These are phyloP conservation scores for Coboldia fuscipes DNA, from an alignment of 1,140 invertebrate species.

Conservation along the genomic window DNA sequence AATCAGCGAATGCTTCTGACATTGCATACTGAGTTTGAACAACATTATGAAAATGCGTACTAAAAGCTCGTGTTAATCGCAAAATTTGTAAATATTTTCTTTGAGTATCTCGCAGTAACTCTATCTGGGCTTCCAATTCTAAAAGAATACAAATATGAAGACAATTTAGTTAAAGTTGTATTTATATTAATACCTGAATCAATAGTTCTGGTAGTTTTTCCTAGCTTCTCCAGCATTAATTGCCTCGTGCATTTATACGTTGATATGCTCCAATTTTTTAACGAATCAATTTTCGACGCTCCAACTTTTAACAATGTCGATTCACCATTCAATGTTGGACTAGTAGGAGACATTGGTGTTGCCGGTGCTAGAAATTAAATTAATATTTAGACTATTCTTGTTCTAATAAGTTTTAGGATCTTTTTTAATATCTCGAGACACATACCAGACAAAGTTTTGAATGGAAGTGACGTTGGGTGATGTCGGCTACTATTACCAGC, in stretches of 20 bases:
- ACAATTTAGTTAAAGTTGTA: neutral
- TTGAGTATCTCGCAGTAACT: slow-evolving; percentile 80
- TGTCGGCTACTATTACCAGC: too few relatives aligned
- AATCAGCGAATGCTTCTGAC: slow-evolving; percentile 49
- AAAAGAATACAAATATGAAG: slow-evolving; percentile 17
- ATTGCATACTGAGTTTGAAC: slow-evolving; percentile 50
- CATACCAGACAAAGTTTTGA: slow-evolving; percentile 23
- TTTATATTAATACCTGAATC: slow-evolving; percentile 44
- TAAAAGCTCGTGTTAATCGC: slow-evolving; percentile 58
- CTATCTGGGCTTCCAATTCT: slow-evolving; percentile 85
- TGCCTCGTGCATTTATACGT: slow-evolving; percentile 95
- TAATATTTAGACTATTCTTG: slow-evolving; percentile 9
- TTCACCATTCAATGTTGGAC: slow-evolving; percentile 33
- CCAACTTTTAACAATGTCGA: slow-evolving; percentile 35
- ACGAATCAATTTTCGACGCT: slow-evolving; percentile 60
- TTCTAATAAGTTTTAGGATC: slow-evolving; percentile 14
- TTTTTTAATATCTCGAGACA: too few relatives aligned
- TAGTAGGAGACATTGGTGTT: slow-evolving; percentile 23
- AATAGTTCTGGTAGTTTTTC: too few relatives aligned
- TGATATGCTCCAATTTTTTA: slow-evolving; percentile 91
- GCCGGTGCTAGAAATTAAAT: slow-evolving; percentile 4
- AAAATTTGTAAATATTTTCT: slow-evolving; percentile 79
- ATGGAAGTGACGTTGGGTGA: too few relatives aligned
- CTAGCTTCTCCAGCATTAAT: slow-evolving; percentile 76
- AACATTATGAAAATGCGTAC: slow-evolving; percentile 74